Base-by-base conservation (phyloP, 2,888 invertebrate species). In the Apomyelois bistriatella region DNA sequence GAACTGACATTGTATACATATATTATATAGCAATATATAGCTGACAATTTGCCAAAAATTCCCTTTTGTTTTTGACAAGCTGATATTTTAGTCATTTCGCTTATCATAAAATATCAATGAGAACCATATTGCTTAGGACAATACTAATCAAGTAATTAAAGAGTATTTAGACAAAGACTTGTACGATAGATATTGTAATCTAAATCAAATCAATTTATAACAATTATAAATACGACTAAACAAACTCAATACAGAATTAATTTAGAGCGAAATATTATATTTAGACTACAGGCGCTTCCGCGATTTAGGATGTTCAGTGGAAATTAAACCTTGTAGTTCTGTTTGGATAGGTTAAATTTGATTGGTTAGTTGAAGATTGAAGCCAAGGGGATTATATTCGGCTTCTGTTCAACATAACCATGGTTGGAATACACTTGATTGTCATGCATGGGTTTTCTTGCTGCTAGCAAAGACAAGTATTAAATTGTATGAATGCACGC, bases 211-310 rank as follows among this genome's bases (percentile, higher is more conserved):
- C 13, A 2, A 32, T 46, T 46, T 32, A 32, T 32, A 46, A 46
- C 5, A 15, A 16, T 35, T 16, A 35, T 13, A 13, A 46, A 46
- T 16, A 46, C 7, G 46, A 32, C 46, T 32, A 15, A 46, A 35
- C 10, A 9, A 37, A 41, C 43, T 52, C 13, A 37, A 52, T 52
- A 43, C 36, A 52, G 36, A 37, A 43, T 30, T 43, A 46, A 52
- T 46, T 52, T 52, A 46, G 43, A 52, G 36, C 36, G 15, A 52
- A 52, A 52, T 52, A 52, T 49, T 49, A 49, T 52, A 52, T 52
- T 52, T 52, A 52, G 52, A 43, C 22, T 36, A 22, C n/a, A 6
- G 36, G 36, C 30, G 28, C 52, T 52, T 52, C 52, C 52, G 52
- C 36, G 43, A 37, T 52, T 15, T 22, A 8, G 12, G 5, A 28